Base-by-base conservation (phyloP, 2,797 vertebrate genomes). In the Manis crassicaudata region DNA sequence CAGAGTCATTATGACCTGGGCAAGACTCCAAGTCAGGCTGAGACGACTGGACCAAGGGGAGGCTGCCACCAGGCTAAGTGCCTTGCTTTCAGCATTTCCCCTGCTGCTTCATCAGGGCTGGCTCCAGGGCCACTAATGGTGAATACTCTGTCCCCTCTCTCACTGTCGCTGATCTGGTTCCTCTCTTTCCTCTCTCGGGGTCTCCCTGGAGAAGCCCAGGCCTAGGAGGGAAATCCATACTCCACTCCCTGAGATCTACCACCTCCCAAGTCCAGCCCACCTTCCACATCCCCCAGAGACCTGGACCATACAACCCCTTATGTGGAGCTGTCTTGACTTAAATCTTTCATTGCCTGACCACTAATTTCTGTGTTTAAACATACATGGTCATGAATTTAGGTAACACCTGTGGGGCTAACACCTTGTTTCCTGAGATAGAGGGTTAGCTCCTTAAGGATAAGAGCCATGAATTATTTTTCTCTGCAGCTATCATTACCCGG, bases 371-470 rank as follows among this genome's bases (percentile, higher is more conserved):
- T 73, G 40, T 72, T 54, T 62, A 79, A 89, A 93, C 35, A 86
- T 62, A 67, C 18, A 54, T 0, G 7, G 17, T 7, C 50, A 62
- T 56, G 37, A 92, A 65, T 73, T 76, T 63, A 62, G 72, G 29
- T 65, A 40, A 13, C 63, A 93, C 14, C 76, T 29, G 43, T 50
- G 12, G 46, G 16, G 3, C 40, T 65, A 76, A 43, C 32, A 77
- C 77, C 27, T 79, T 90, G 68, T 65, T 89, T 90, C 20, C 76
- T 94, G n/a, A 63, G 18, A 14, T 81, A n/a, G 32, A 80, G n/a
- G 62, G 27, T 87, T 92, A 83, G 27, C 35, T 85, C 43, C 75
- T 86, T 60, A 72, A 94, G 16, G 40, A 75, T 10, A 70, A 89
- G 58, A 83, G 27, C 56, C 29, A n/a, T 56, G 27, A 70, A 56